Evolutionary conservation across 2,888 invertebrate genomes (phyloP), one percentile per base, ranked within the genome.

Genomic region (Cantharis lateralis): DNA sequence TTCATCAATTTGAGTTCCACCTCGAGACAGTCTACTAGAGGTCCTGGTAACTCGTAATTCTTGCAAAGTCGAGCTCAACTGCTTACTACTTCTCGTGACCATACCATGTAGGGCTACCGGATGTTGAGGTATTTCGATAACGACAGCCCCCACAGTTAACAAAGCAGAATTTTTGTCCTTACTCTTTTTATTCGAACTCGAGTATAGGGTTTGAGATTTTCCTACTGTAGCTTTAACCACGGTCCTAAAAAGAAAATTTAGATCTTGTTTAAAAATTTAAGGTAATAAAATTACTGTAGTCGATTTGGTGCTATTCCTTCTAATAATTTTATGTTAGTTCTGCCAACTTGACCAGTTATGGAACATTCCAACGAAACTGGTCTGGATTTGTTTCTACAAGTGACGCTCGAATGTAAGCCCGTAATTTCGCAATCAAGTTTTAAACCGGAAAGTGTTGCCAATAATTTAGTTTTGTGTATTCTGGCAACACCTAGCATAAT

Each of bases 101-200:
- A 99, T 98, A 71, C 98, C 98, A 88, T 99, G 99, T 82, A 99
- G 89, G 9, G 96, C 98, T 0, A 98, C 98, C 0, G 99, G 99
- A 89, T 99, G 98, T 88, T 99, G 98, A 3, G 99, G 99, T 85
- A 99, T 97, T 88, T 98, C 98, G 74, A 98, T 94, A 80, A 95
- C 93, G 1, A 98, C 94, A 13, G 95, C 94, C 0, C 98, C 98
- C 73, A 98, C 92, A 10, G 95, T 96, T 10, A 97, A 89, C 75
- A 98, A 87, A 0, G 95, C 93, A 71, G 94, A 92, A 86, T 96
- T 96, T 84, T 95, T 94, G 85, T 95, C 95, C 85, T 95, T 93
- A 84, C 94, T 88, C 84, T 93, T 90, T 84, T 93, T 91, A 10
- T 93, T 94, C 82, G 93, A 92, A 86, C 96, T 96, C 2, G 97